These are phyloP conservation scores for Epizoanthus rinbou DNA, from an alignment of 92 coral and sea anemone genomes.

Conservation along the genomic window DNA sequence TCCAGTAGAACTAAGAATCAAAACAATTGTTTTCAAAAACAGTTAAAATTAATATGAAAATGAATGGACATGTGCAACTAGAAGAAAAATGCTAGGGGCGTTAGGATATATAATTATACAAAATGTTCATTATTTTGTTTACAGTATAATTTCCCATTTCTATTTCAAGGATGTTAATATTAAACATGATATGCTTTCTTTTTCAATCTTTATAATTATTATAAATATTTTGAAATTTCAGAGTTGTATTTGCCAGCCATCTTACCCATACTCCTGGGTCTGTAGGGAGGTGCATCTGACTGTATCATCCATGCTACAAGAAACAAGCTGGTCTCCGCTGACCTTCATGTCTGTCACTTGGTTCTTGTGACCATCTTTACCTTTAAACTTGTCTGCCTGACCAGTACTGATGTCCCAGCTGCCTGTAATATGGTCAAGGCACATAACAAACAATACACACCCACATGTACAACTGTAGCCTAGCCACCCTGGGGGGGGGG, in stretches of 20 bases:
- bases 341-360: slow-evolving; percentile 75
- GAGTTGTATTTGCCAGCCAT: neutral
- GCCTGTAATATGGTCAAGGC: slow-evolving; percentile 66
- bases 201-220: neutral
- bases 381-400: slow-evolving; percentile 66
- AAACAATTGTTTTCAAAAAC: no score
- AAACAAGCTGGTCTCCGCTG: slow-evolving; percentile 60
- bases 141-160: no score
- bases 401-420: slow-evolving; percentile 82
- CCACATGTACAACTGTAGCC: no score
- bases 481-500: no score
- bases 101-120: no score
- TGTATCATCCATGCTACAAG: slow-evolving; percentile 89
- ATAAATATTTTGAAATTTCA: neutral
- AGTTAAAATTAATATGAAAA: no score
- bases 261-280: slow-evolving; percentile 85
- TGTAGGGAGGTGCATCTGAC: slow-evolving; percentile 73
- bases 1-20: no score
- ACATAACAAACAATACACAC: neutral
- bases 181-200: neutral
- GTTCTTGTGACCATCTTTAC: slow-evolving; percentile 75
- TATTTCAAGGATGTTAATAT: neutral
- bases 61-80: no score
- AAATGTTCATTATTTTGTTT: no score
- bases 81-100: no score